These are phyloP conservation scores for Tenthredo mesomela DNA, from an alignment of 2,888 invertebrate genomes.

Conservation along the genomic window DNA sequence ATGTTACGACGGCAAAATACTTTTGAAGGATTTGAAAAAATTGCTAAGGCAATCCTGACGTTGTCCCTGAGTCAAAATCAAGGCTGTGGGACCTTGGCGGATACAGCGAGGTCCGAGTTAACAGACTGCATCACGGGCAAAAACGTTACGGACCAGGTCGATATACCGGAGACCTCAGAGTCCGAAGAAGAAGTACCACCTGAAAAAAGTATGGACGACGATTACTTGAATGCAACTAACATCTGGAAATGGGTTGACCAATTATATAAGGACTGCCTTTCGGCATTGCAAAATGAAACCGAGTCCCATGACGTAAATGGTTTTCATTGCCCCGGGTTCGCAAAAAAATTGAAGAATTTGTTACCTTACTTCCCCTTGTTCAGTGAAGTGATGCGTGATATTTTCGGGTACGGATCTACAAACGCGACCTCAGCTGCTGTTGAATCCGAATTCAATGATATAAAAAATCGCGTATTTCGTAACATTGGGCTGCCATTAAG, in stretches of 20 bases:
- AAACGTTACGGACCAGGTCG: neutral
- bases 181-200: neutral
- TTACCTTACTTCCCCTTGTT: neutral
- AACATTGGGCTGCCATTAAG: neutral
- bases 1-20: neutral
- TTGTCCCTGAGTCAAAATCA: neutral
- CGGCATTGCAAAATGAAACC: neutral
- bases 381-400: slow-evolving; percentile 5
- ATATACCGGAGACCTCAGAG: neutral
- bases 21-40: neutral
- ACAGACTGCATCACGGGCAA: neutral
- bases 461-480: slow-evolving; percentile 49
- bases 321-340: slow-evolving; percentile 41
- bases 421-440: slow-evolving; percentile 7
- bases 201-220: neutral
- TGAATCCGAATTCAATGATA: slow-evolving; percentile 39
- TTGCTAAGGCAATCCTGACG: neutral
- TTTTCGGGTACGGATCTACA: neutral
- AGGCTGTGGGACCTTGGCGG: neutral
- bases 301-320: slow-evolving; percentile 46
- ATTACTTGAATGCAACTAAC: neutral
- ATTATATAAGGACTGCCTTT: neutral
- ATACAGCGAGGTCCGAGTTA: neutral
- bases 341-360: neutral
- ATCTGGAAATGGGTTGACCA: neutral